Evolutionary conservation across 2,888 invertebrate genomes (phyloP), one percentile per base, ranked within the genome.

Genomic region (Endotricha flammealis): DNA sequence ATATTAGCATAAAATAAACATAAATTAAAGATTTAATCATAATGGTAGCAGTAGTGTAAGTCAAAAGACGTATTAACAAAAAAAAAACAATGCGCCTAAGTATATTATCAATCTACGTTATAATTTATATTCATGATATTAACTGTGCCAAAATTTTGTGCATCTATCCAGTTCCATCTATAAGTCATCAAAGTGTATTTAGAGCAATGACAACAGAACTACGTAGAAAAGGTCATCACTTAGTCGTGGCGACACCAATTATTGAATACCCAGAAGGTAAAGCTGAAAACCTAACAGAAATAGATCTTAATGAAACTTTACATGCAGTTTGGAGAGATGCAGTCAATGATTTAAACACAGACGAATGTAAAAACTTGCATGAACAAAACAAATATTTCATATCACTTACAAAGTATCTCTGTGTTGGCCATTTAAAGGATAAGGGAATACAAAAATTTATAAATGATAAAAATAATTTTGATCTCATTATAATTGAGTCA

Each of bases 111-210:
- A n/a, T n/a, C n/a, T n/a, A n/a, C n/a, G n/a, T n/a, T n/a, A n/a
- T n/a, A n/a, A n/a, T n/a, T n/a, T n/a, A n/a, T n/a, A n/a, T n/a
- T 16, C 6, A 4, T 16, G 14, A 14, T 32, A 24, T 25, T 10
- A 23, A 37, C 3, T 32, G 44, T 10, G 70, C 69, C 0, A 62
- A 57, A 39, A 80, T 82, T 20, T 42, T 82, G 14, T 70, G 54
- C 0, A 45, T 77, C 0, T 53, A 68, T 29, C 59, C 77, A 0
- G 43, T 50, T 3, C 66, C 78, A 2, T 68, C 77, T 0, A 52
- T 73, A 17, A 85, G 79, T 37, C 82, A 83, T 40, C 77, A 78
- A 45, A 48, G 69, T 0, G 64, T 73, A 1, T 76, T 61, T 32
- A 54, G 62, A 20, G 50, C 60, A 0, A 37, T 81, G 1, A 60